These are phyloP conservation scores for Sisyra terminalis DNA, from an alignment of 2,888 invertebrate species.

Conservation along the genomic window DNA sequence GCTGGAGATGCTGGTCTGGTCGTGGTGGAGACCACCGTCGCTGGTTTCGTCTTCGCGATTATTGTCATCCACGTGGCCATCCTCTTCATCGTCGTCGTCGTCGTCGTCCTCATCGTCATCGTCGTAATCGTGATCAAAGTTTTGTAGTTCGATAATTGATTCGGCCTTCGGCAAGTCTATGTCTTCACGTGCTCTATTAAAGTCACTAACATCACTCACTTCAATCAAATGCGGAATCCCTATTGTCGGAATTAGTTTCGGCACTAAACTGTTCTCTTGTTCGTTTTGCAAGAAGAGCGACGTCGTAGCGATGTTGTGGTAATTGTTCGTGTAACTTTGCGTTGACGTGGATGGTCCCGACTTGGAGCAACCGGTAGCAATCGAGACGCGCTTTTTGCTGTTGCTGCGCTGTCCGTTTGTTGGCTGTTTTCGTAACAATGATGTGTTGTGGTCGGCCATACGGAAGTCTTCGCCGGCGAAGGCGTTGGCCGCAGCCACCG, in stretches of 20 bases:
- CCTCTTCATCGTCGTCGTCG: slow-evolving; percentile 2
- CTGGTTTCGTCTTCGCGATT: no score
- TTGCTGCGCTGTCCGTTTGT: slow-evolving; percentile 4
- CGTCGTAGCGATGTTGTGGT: slow-evolving; percentile 25
- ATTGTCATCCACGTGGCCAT: neutral
- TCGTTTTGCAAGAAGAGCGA: slow-evolving; percentile 31
- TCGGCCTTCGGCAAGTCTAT: slow-evolving; percentile 1
- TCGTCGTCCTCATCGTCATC: slow-evolving; percentile 21
- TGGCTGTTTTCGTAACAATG: slow-evolving; percentile 11
- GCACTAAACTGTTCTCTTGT: slow-evolving; percentile 20
- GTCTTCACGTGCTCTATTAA: slow-evolving; percentile 9
- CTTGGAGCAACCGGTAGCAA: slow-evolving; percentile 22
- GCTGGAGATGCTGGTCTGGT: no score
- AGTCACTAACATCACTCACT: slow-evolving; percentile 7
- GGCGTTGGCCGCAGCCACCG: neutral
- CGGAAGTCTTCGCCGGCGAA: slow-evolving; percentile 12
- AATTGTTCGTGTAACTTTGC: slow-evolving; percentile 8
- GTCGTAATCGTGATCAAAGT: slow-evolving; percentile 22
- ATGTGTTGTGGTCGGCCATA: slow-evolving; percentile 13
- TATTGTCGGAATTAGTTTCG: slow-evolving; percentile 18
- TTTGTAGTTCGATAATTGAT: slow-evolving; percentile 24
- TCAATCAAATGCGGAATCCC: slow-evolving; percentile 21
- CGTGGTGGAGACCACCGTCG: no score
- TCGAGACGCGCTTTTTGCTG: slow-evolving; percentile 28
- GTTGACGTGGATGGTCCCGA: slow-evolving; percentile 26